Evolutionary conservation across 2,888 invertebrate genomes (phyloP), one percentile per base, ranked within the genome.

Genomic region (Meteorus cinctellus): DNA sequence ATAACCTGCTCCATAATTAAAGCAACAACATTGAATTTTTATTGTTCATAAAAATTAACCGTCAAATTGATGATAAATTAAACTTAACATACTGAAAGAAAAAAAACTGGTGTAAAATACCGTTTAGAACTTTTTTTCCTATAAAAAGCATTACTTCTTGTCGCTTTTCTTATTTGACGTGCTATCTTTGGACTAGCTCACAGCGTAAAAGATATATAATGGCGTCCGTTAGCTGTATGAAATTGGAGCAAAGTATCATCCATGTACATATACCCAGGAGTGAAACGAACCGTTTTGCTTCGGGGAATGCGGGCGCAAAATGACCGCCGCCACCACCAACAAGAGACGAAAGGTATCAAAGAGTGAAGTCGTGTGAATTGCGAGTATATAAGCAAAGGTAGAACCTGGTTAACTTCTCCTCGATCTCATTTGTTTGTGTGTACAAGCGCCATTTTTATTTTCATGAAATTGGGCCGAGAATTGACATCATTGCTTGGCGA

Each of bases 231-330:
- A 78, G 66, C 65, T 71, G 8, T 29, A 48, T 36, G 74, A 77
- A 79, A 79, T 79, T 77, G 77, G 79, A 79, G 71, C 79, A 77
- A 68, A 77, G 48, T 48, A 31, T 60, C 74, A 63, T 68, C 27
- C 27, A n/a, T 65, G n/a, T 36, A 36, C 36, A 36, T 36, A 19
- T 36, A 45, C 60, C 62, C 41, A 63, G 24, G 59, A 74, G 66
- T 73, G 70, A 76, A 48, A 69, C 72, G 62, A 60, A 72, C 55
- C 75, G 77, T 62, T 75, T 60, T 70, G 74, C 72, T 76, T 73
- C 66, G 48, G 74, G 68, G 69, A 74, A 74, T 74, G 69, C 74
- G 27, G 34, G 63, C 29, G 27, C 45, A 27, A 45, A 27, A 41
- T 41, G 27, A 41, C 34, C 48, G 36, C n/a, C 60, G 29, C 27